Conservation (phyloP, 2,797 vertebrate genomes). For the Acanthurus tractus region DNA sequence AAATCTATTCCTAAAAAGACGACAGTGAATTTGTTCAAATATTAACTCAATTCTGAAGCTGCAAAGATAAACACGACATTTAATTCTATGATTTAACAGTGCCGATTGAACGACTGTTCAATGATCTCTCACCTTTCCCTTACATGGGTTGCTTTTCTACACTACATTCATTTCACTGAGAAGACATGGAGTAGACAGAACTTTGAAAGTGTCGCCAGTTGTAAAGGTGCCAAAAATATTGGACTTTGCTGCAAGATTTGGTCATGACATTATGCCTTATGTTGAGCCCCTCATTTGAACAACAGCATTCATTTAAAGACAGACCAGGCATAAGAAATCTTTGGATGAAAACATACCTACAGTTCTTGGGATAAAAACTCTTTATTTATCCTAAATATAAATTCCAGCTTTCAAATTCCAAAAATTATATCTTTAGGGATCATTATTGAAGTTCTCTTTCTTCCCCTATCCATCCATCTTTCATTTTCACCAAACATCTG, state of each 20-base stretch:
- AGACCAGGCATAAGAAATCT: background rate
- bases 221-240: background rate
- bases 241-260: background rate
- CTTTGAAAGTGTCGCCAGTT: background rate
- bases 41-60: background rate
- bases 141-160: slow-evolving; percentile 19
- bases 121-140: slow-evolving; percentile 8
- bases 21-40: background rate
- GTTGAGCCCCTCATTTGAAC: background rate
- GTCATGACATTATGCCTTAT: slow-evolving; percentile 8
- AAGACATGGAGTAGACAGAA: background rate
- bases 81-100: slow-evolving; percentile 7
- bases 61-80: background rate
- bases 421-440: background rate
- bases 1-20: slow-evolving; percentile 2
- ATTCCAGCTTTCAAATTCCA: background rate
- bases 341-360: slow-evolving; percentile 26
- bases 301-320: slow-evolving; percentile 10
- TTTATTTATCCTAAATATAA: slow-evolving; percentile 20
- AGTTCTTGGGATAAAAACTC: slow-evolving; percentile 6
- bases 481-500: slow-evolving; percentile 4
- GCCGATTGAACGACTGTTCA: background rate
- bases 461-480: background rate
- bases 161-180: slow-evolving; percentile 27
- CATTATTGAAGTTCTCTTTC: background rate